A percentile compares a stretch with the other conserved stretches of the same genome.
Evolutionary conservation across 2,113 vertebrate species (phyloP).

Genomic region (Morone chrysops): DNA sequence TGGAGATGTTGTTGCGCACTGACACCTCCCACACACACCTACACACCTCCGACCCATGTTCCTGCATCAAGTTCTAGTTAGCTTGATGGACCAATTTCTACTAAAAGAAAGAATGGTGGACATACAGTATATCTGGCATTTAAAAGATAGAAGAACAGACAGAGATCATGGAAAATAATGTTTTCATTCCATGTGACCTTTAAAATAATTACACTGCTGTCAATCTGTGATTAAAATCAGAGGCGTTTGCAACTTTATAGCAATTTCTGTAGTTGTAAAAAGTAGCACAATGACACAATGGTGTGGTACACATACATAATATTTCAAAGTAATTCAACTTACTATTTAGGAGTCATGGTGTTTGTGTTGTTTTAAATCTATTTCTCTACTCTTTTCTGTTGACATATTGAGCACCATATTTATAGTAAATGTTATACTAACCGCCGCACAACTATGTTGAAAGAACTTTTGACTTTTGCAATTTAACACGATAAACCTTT

Average conservation of each 20-base stretch:
- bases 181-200: not conserved
- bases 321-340: not conserved
- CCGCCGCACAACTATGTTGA: not conserved
- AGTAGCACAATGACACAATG: not conserved
- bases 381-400: not conserved
- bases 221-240: too few species aligned
- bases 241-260: not conserved
- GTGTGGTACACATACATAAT: not conserved
- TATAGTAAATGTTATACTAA: not conserved
- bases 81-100: slow-evolving; percentile 42
- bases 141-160: not conserved
- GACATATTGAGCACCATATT: not conserved
- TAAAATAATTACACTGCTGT: too few species aligned
- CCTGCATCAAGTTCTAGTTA: slow-evolving; percentile 35
- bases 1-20: slow-evolving; percentile 61
- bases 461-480: not conserved
- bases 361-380: too few species aligned
- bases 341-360: too few species aligned
- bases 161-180: not conserved
- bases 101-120: slow-evolving; percentile 24
- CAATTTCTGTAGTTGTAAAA: not conserved
- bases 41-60: slow-evolving; percentile 70
- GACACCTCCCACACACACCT: slow-evolving; percentile 70
- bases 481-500: not conserved
- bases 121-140: slow-evolving; percentile 1